Evolutionary conservation across 1,140 invertebrate species (phyloP).

Genomic region (Leptinotarsa lineolata): DNA sequence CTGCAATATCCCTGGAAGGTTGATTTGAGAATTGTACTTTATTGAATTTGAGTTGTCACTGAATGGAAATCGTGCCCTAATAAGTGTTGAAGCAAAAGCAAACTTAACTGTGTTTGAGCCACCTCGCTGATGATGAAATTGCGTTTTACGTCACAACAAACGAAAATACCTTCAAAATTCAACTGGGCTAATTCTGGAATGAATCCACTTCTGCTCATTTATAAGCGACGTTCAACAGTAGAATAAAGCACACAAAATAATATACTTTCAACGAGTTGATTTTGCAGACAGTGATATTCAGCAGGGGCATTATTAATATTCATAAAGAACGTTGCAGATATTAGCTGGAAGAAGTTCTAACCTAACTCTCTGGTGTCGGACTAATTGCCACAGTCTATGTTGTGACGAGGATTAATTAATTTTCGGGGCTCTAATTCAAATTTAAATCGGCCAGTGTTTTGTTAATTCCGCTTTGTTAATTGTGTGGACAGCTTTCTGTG

Average conservation of each 20-base stretch:
- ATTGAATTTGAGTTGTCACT: too few species aligned
- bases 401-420: conserved; percentile 56
- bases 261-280: background rate
- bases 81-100: too few species aligned
- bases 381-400: conserved; percentile 54
- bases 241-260: background rate
- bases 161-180: too few species aligned
- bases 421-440: conserved; percentile 54
- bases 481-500: conserved; percentile 50
- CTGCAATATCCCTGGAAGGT: too few species aligned
- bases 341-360: conserved; percentile 30
- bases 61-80: too few species aligned
- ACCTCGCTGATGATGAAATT: too few species aligned
- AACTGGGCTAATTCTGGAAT: too few species aligned
- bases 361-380: conserved; percentile 31
- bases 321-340: conserved; percentile 29
- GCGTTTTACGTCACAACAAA: too few species aligned
- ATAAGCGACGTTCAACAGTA: too few species aligned
- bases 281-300: background rate
- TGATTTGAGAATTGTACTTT: too few species aligned
- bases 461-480: conserved; percentile 55
- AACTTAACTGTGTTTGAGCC: too few species aligned
- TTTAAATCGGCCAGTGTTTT: conserved; percentile 55
- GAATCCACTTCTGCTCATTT: too few species aligned
- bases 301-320: conserved; percentile 29